These are phyloP conservation scores for Chalcosyrphus nemorum DNA, from an alignment of 2,888 invertebrate genomes.

Conservation along the genomic window DNA sequence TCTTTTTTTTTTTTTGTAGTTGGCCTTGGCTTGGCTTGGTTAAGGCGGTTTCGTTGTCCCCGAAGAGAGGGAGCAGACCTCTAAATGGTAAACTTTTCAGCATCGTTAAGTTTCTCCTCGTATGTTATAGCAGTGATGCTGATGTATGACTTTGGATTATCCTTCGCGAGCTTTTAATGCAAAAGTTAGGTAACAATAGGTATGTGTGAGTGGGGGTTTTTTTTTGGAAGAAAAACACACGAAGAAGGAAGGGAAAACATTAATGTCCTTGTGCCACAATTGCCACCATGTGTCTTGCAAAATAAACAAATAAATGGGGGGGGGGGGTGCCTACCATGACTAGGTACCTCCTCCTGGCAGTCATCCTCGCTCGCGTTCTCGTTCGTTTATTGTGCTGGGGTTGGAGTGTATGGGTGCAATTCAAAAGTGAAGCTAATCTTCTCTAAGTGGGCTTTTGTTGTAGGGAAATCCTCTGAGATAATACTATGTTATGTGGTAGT, in stretches of 20 bases:
- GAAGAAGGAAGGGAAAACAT: conserved; percentile 3
- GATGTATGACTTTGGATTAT: conserved; percentile 50
- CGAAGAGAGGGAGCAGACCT: conserved; percentile 1
- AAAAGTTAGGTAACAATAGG: conserved; percentile 63
- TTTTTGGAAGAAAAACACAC: conserved; percentile 34
- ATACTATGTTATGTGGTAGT: conserved; percentile 38
- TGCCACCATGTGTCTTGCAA: conserved; percentile 49
- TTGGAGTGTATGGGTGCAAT: conserved; percentile 34
- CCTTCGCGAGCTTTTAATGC: conserved; percentile 61
- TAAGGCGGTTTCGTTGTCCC: conserved; percentile 4
- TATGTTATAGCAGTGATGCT: conserved; percentile 30
- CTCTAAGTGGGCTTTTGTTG: conserved; percentile 58
- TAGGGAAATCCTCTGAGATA: conserved; percentile 36
- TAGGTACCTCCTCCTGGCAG: too few species aligned
- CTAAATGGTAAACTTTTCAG: conserved; percentile 19
- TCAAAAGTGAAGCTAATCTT: conserved; percentile 40
- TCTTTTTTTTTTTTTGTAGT: too few species aligned
- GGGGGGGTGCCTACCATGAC: too few species aligned
- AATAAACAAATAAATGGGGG: conserved; percentile 54
- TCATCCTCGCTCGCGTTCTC: too few species aligned
- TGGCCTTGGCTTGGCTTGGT: conserved; percentile 4
- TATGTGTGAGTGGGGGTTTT: too few species aligned
- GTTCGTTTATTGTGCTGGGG: neutral
- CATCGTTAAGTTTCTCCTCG: conserved; percentile 34
- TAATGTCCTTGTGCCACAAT: conserved; percentile 35